Evolutionary conservation across 2,797 vertebrate species (phyloP), one percentile per base, ranked within the genome.

Genomic region (Cynodonichthys magdalenae): DNA sequence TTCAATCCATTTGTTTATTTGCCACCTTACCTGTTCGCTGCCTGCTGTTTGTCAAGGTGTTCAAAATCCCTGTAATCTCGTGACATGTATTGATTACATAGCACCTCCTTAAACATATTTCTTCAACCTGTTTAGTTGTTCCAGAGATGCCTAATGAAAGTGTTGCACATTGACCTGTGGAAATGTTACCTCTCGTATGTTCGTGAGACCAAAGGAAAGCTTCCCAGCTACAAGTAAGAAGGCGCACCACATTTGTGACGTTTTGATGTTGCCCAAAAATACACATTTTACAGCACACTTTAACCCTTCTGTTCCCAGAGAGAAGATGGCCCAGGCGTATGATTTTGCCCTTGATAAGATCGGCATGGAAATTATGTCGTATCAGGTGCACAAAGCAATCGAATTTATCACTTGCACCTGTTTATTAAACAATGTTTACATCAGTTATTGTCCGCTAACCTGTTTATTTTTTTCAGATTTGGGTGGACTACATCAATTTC

Each of bases 401-500:
- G 18, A 34, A 20, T 0, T 3, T 1, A 62, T 29, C 12, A 36
- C 47, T 60, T 6, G 0, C 36, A 39, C 11, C 11, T 24, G 24
- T 24, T 24, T 24, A 39, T 10, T n/a, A 7, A 28, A 15, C n/a
- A 63, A 8, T 42, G 2, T 50, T 0, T 52, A 10, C 9, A 34
- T 1, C 24, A 15, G 3, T 20, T 51, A 49, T 4, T 70, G 1
- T 31, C 47, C 19, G 24, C 48, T 80, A 61, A 80, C 15, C 5
- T 15, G 1, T 3, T 58, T 24, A 24, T 24, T 24, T 78, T 19
- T 7, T 44, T 7, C 92, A 99, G 98, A 99, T 99, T 85, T 99
- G 98, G 98, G 98, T 99, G 74, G 98, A 99, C 93, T 99, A 99
- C 89, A 99, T 99, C 90, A 99, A 99, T 92, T 99, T 99, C 91